Evolutionary conservation across 2,888 invertebrate genomes (phyloP).

Genomic region (Mayetiola destructor): DNA sequence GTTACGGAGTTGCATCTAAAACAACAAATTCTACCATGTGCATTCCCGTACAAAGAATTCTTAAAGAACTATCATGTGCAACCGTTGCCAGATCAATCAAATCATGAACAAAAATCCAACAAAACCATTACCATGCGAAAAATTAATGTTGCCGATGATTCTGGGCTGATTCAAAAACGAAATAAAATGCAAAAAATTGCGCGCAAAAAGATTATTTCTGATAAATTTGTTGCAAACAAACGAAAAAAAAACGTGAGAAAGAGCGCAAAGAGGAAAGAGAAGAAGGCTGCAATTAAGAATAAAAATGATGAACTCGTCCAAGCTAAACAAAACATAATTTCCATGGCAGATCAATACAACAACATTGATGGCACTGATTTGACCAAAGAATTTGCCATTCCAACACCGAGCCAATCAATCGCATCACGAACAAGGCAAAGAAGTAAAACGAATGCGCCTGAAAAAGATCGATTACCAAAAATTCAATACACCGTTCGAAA

Average conservation of each 20-base stretch:
- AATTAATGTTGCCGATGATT: background rate
- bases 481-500: too few relatives aligned
- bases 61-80: background rate
- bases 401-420: too few relatives aligned
- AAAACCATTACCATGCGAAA: background rate
- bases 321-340: background rate
- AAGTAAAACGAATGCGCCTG: too few relatives aligned
- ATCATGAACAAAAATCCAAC: background rate
- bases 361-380: too few relatives aligned
- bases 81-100: background rate
- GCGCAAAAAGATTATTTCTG: too few relatives aligned
- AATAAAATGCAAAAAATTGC: background rate
- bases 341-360: background rate
- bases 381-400: too few relatives aligned
- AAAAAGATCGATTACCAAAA: too few relatives aligned
- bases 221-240: background rate
- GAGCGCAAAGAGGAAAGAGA: background rate
- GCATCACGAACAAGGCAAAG: too few relatives aligned
- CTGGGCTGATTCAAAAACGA: background rate
- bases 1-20: conserved; percentile 11
- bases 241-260: background rate
- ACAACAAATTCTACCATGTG: conserved; percentile 13
- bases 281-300: background rate
- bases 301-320: background rate
- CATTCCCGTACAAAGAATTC: conserved; percentile 3